Conservation (phyloP, 1,140 invertebrate species). For the Araneus ventricosus region DNA sequence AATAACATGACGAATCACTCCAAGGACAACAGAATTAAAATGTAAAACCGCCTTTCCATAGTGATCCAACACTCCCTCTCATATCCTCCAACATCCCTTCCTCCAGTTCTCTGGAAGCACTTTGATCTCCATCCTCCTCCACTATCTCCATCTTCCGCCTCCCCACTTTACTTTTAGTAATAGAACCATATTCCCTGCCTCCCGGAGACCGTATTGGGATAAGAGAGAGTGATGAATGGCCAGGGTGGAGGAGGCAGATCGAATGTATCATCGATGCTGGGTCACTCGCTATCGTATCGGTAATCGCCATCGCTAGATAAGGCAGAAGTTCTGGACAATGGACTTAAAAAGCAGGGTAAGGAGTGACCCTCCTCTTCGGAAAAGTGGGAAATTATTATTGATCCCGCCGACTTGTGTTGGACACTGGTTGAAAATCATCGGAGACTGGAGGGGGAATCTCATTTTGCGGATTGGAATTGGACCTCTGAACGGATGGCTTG, state of each 20-base stretch:
- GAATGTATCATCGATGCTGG: background rate
- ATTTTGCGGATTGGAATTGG: background rate
- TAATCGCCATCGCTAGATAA: conserved; percentile 64
- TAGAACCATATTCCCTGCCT: conserved; percentile 48
- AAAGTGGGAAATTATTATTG: conserved; percentile 44
- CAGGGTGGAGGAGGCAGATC: background rate
- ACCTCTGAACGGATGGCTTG: background rate
- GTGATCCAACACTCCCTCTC: background rate
- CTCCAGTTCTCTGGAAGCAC: background rate
- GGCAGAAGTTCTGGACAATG: conserved; percentile 43
- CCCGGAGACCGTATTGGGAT: conserved; percentile 3
- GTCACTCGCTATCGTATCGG: conserved; percentile 18
- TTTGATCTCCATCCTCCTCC: conserved; percentile 32
- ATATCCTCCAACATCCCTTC: background rate
- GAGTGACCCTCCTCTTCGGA: conserved; percentile 38
- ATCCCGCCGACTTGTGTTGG: conserved; percentile 21
- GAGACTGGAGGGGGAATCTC: background rate
- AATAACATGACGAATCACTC: background rate
- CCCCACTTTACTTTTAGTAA: conserved; percentile 29
- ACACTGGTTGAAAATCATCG: background rate
- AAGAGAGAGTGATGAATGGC: conserved; percentile 39
- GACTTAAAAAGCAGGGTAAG: background rate
- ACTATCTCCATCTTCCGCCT: background rate
- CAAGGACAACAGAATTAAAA: background rate
- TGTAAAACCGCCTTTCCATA: background rate